These are phyloP conservation scores for Bombyx huttoni DNA, from an alignment of 2,888 invertebrate genomes.

Conservation along the genomic window DNA sequence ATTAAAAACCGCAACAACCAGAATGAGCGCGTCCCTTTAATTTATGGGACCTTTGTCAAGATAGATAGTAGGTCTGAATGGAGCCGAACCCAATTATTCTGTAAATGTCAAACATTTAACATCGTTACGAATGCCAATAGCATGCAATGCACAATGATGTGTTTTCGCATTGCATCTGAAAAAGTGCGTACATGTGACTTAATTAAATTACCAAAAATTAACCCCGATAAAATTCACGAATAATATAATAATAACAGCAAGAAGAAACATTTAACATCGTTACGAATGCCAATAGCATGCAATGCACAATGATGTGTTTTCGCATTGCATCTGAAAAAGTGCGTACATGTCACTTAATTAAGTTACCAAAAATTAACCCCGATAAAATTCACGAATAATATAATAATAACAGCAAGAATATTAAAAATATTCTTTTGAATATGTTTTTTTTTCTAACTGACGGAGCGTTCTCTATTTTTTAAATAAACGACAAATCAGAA, in stretches of 20 bases:
- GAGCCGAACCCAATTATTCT: neutral
- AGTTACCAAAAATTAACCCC: no score
- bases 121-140: neutral
- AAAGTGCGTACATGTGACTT: neutral
- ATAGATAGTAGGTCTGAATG: neutral
- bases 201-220: no score
- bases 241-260: no score
- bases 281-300: neutral
- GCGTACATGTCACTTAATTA: no score
- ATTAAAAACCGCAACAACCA: constrained; percentile 9
- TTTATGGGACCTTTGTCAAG: neutral
- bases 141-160: neutral
- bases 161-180: neutral
- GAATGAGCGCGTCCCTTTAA: neutral
- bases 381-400: no score
- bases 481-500: no score
- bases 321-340: neutral
- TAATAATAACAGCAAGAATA: no score
- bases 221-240: no score
- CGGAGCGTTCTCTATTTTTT: no score
- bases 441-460: no score
- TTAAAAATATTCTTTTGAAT: no score
- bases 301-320: no score
- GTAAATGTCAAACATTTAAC: neutral
- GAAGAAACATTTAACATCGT: neutral